Evolutionary conservation across 1,140 invertebrate species (phyloP).

Genomic region (Campoletis sonorensis): DNA sequence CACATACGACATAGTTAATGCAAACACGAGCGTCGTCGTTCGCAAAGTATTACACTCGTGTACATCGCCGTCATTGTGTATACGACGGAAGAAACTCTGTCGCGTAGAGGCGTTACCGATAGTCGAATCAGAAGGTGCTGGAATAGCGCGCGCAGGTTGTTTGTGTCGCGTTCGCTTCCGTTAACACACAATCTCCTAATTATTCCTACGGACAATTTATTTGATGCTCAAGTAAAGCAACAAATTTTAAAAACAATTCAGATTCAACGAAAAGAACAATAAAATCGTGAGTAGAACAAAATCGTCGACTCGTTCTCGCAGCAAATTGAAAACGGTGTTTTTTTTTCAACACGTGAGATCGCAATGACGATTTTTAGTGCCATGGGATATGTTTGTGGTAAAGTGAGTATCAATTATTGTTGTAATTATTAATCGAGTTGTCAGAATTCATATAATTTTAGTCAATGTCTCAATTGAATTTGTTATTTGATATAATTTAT

Average conservation of each 20-base stretch:
- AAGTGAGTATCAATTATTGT: constrained; percentile 55
- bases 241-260: too few species aligned
- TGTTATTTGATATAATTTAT: too few species aligned
- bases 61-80: constrained; percentile 14
- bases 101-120: constrained; percentile 13
- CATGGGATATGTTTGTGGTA: constrained; percentile 54
- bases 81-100: constrained; percentile 15
- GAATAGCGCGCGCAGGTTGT: constrained; percentile 14
- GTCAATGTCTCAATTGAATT: too few species aligned
- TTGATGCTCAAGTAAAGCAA: too few species aligned
- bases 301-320: not conserved
- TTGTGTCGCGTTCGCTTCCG: not conserved
- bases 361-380: not conserved
- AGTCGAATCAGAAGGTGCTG: constrained; percentile 30
- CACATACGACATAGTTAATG: not conserved
- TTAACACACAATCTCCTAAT: not conserved
- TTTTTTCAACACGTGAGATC: not conserved
- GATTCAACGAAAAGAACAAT: not conserved
- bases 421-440: not conserved
- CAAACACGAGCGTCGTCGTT: constrained; percentile 6
- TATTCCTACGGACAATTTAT: not conserved
- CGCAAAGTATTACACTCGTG: constrained; percentile 4
- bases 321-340: not conserved
- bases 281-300: not conserved
- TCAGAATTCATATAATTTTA: not conserved